These are phyloP conservation scores for Ypsolopha sequella DNA, from an alignment of 2,888 invertebrate species.

Conservation along the genomic window DNA sequence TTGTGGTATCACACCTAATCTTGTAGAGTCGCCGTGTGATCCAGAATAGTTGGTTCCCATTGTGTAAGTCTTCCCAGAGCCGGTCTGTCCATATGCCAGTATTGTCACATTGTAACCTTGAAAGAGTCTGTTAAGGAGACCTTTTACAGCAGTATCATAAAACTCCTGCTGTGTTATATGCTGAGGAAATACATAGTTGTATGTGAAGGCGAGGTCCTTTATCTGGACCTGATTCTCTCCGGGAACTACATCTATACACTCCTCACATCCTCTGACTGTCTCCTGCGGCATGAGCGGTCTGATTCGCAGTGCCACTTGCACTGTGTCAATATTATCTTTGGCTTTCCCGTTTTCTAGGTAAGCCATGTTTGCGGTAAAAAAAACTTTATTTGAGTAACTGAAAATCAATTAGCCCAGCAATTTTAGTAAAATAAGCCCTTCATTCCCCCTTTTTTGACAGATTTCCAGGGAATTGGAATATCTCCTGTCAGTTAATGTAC, in stretches of 20 bases:
- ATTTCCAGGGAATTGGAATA: too few species aligned
- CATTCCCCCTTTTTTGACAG: too few species aligned
- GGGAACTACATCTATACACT: slow-evolving; percentile 76
- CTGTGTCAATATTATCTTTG: slow-evolving; percentile 54
- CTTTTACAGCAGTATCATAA: slow-evolving; percentile 79
- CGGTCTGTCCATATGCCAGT: slow-evolving; percentile 95
- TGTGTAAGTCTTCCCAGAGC: slow-evolving; percentile 93
- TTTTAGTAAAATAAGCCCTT: too few species aligned
- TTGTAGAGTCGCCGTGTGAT: slow-evolving; percentile 65
- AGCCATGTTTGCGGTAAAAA: slow-evolving; percentile 31
- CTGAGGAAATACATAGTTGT: slow-evolving; percentile 84
- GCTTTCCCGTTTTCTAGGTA: slow-evolving; percentile 35
- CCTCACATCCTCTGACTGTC: slow-evolving; percentile 78
- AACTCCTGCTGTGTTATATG: slow-evolving; percentile 78
- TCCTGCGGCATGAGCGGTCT: slow-evolving; percentile 84
- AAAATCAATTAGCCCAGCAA: too few species aligned
- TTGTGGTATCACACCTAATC: slow-evolving; percentile 87
- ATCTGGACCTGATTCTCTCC: slow-evolving; percentile 79
- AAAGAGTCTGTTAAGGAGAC: slow-evolving; percentile 81
- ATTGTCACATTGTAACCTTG: slow-evolving; percentile 95
- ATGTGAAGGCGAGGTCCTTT: slow-evolving; percentile 82
- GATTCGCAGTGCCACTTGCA: slow-evolving; percentile 86
- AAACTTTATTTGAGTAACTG: not conserved
- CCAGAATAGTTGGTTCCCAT: slow-evolving; percentile 89
- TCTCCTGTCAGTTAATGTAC: too few species aligned